Conservation (phyloP, 1,140 invertebrate genomes). For the Trichoplusia ni region DNA sequence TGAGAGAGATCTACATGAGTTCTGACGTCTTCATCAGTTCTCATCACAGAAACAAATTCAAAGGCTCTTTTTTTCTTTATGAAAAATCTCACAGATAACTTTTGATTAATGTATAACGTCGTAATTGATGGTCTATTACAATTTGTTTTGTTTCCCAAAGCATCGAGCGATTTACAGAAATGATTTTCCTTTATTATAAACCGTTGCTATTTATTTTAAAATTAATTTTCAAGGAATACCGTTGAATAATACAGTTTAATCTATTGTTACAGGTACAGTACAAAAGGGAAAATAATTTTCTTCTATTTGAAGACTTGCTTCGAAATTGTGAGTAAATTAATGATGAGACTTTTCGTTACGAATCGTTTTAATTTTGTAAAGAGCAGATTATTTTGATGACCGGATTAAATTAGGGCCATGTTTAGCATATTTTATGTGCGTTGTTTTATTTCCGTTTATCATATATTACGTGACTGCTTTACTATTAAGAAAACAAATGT, state of each 20-base stretch:
- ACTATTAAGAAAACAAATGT: no score
- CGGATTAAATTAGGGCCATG: no score
- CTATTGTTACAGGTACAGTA: conserved; percentile 16
- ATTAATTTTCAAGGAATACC: background rate
- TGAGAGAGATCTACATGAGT: no score
- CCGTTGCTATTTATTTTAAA: background rate
- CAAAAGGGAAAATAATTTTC: no score
- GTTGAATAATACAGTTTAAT: background rate
- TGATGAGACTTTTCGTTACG: background rate
- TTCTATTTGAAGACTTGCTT: no score
- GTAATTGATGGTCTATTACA: conserved; percentile 3
- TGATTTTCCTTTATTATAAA: background rate
- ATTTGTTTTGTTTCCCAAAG: background rate
- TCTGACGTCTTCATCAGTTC: no score
- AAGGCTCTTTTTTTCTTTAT: background rate
- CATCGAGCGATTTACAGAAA: background rate
- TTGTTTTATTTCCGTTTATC: no score
- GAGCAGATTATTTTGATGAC: no score
- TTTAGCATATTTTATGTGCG: no score
- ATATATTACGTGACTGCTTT: no score
- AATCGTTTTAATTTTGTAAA: no score
- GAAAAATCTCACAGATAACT: background rate
- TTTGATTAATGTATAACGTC: background rate
- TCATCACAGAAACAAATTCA: no score
- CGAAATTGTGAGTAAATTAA: conserved; percentile 11